Conservation (phyloP, 2,113 vertebrate species). For the Calyptomena viridis region DNA sequence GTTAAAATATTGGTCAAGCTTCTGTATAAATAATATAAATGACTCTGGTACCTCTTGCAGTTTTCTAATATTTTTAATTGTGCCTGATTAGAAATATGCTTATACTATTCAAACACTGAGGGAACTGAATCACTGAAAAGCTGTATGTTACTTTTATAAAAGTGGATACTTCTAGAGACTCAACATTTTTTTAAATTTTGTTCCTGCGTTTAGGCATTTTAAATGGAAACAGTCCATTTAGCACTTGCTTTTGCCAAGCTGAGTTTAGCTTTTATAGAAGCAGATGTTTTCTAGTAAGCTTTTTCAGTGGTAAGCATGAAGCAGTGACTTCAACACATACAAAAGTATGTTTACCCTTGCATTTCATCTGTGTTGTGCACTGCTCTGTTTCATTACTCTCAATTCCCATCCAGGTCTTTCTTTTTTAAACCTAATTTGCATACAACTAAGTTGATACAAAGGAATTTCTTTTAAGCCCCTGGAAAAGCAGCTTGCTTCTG, state of each 20-base stretch:
- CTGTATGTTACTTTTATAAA: neutral
- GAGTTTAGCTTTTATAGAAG: constrained; percentile 32
- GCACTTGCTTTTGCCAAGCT: constrained; percentile 19
- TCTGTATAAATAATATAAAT: neutral
- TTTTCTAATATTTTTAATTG: constrained; percentile 48
- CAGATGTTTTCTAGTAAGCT: constrained; percentile 51
- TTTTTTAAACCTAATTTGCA: constrained; percentile 29
- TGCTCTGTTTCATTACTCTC: neutral
- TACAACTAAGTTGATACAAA: constrained; percentile 54
- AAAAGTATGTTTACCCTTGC: constrained; percentile 42
- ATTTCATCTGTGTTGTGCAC: constrained; percentile 6
- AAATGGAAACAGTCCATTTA: constrained; percentile 33
- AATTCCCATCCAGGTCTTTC: neutral
- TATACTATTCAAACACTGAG: neutral
- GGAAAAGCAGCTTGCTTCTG: constrained; percentile 51
- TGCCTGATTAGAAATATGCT: neutral
- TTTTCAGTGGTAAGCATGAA: constrained; percentile 12
- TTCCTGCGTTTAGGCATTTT: constrained; percentile 34
- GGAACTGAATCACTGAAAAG: neutral
- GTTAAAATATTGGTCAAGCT: constrained; percentile 6
- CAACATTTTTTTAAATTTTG: neutral
- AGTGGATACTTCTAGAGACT: neutral
- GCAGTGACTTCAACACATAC: neutral
- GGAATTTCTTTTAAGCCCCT: constrained; percentile 38
- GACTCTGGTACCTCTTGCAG: neutral